Conservation (phyloP, 2,888 invertebrate genomes). For the Amphiduros pacificus region DNA sequence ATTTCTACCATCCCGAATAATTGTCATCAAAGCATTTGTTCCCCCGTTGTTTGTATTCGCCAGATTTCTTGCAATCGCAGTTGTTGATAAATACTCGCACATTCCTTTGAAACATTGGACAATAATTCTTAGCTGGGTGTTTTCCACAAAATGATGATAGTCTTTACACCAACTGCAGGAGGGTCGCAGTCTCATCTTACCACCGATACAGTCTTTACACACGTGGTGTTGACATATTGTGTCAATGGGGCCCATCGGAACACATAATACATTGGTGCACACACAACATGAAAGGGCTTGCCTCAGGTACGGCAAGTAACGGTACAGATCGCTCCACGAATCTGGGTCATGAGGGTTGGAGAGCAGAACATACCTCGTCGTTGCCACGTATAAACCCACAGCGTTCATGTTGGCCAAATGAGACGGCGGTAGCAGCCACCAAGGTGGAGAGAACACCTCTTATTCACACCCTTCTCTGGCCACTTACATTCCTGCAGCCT, state of each 20-base stretch:
- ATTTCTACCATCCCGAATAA: constrained; percentile 44
- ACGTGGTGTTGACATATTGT: constrained; percentile 86
- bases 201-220: constrained; percentile 81
- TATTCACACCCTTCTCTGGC: too few relatives aligned
- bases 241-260: constrained; percentile 78
- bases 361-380: constrained; percentile 73
- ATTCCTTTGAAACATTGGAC: constrained; percentile 87
- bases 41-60: constrained; percentile 36
- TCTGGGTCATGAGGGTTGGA: constrained; percentile 69
- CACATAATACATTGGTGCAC: constrained; percentile 79
- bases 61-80: constrained; percentile 37
- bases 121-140: constrained; percentile 77
- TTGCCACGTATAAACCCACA: neutral
- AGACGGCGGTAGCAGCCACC: too few relatives aligned
- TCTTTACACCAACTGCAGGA: constrained; percentile 84
- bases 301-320: constrained; percentile 80
- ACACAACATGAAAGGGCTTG: constrained; percentile 88
- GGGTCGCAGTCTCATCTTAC: constrained; percentile 81
- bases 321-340: constrained; percentile 79
- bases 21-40: constrained; percentile 37
- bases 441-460: too few relatives aligned
- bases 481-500: too few relatives aligned
- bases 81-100: constrained; percentile 76
- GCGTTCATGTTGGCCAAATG: too few relatives aligned
- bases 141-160: constrained; percentile 79